Evolutionary conservation across 2,113 vertebrate species (phyloP).

Genomic region (Tragulus kanchil): DNA sequence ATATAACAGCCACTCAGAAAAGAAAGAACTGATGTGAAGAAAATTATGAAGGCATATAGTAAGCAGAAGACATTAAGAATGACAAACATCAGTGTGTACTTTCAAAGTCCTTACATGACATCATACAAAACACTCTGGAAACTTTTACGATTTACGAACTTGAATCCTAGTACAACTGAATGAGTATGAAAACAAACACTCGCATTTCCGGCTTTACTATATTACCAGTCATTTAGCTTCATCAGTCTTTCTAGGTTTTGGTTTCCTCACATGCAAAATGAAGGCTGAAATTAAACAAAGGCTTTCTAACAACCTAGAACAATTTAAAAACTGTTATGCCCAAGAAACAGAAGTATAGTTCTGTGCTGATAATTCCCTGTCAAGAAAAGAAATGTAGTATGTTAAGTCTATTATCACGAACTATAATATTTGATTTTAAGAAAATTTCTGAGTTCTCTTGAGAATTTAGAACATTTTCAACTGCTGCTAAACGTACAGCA

Average conservation of each 20-base stretch:
- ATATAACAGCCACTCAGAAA: neutral
- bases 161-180: neutral
- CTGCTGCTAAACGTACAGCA: neutral
- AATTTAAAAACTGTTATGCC: slow-evolving; percentile 6
- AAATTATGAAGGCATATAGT: neutral
- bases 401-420: neutral
- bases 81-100: neutral
- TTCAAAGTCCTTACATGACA: neutral
- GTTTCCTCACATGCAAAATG: slow-evolving; percentile 26
- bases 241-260: neutral
- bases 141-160: neutral
- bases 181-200: neutral
- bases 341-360: neutral
- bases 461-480: slow-evolving; percentile 21
- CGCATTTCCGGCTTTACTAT: neutral
- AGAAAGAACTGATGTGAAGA: slow-evolving; percentile 37
- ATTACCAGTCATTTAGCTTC: neutral
- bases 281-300: slow-evolving; percentile 21
- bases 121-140: neutral
- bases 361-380: neutral
- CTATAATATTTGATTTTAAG: neutral
- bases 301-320: neutral
- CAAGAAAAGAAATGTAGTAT: neutral
- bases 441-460: slow-evolving; percentile 15
- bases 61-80: neutral